Percentiles rank a stretch among this genome's conserved stretches.
phyloP scores from a whole-genome alignment of 2,113 vertebrate species.

The Pristiophorus japonicus region DNA sequence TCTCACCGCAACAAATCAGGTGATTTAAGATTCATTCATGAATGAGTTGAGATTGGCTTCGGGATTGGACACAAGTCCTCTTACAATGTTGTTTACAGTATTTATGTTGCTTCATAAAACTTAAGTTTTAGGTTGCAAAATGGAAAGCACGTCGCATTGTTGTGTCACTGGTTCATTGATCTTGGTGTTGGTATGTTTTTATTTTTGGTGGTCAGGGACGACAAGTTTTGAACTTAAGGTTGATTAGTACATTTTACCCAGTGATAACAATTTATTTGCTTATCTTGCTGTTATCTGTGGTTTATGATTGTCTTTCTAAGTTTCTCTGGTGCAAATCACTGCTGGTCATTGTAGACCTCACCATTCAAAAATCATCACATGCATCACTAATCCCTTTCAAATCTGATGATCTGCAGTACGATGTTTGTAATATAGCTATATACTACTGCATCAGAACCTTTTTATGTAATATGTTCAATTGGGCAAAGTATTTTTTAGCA shows the following conservation, averaged over 20 bases:
- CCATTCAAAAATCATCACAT: neutral
- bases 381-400: neutral
- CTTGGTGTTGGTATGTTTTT: neutral
- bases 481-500: neutral
- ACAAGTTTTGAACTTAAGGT: neutral
- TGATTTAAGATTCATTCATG: neutral
- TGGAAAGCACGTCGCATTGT: neutral
- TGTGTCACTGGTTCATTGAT: neutral
- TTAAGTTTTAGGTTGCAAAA: neutral
- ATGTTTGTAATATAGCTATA: neutral
- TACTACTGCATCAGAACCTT: neutral
- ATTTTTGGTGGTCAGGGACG: neutral
- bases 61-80: neutral
- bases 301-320: neutral
- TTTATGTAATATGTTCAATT: neutral
- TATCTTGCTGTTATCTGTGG: slow-evolving; percentile 22
- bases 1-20: neutral
- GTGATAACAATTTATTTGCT: neutral
- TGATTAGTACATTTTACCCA: neutral
- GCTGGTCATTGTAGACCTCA: neutral
- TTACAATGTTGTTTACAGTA: neutral
- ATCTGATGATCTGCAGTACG: neutral
- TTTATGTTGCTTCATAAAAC: neutral
- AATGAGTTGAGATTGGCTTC: neutral
- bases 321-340: neutral